A percentile compares a stretch with the other conserved stretches of the same genome.
Evolutionary conservation across 2,888 invertebrate species (phyloP).

Genomic region (Incurvaria masculella): DNA sequence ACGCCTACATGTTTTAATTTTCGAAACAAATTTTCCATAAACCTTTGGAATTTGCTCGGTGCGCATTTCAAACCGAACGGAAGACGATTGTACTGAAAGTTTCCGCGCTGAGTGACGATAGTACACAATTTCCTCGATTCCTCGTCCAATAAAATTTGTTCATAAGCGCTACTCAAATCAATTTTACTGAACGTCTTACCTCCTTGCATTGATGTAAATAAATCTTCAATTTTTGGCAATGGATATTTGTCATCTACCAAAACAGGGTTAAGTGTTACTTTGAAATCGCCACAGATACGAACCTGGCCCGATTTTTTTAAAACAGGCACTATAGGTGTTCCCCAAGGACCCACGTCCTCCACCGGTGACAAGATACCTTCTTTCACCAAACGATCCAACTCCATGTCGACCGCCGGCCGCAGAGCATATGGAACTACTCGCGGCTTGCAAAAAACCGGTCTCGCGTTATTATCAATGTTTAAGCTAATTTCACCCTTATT

Average conservation of each 20-base stretch:
- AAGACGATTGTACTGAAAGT: constrained; percentile 8
- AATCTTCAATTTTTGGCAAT: constrained; percentile 10
- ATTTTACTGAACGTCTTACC: constrained; percentile 10
- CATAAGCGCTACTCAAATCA: constrained; percentile 10
- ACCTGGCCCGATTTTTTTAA: constrained; percentile 11
- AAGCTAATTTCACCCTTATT: constrained; percentile 4
- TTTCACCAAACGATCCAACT: constrained; percentile 5
- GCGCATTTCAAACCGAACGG: constrained; percentile 10
- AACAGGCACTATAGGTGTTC: constrained; percentile 11
- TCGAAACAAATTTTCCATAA: constrained; percentile 10
- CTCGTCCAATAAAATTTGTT: constrained; percentile 7
- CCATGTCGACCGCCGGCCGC: constrained; percentile 6
- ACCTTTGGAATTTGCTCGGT: constrained; percentile 9
- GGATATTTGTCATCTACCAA: constrained; percentile 11
- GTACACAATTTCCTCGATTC: constrained; percentile 7
- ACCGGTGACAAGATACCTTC: constrained; percentile 8
- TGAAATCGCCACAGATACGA: constrained; percentile 13
- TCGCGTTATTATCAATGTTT: constrained; percentile 3
- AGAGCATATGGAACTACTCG: constrained; percentile 6
- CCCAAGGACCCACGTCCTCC: constrained; percentile 9
- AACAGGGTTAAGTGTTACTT: constrained; percentile 10
- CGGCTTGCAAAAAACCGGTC: constrained; percentile 11
- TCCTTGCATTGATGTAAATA: constrained; percentile 10
- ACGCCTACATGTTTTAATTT: constrained; percentile 5
- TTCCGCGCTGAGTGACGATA: constrained; percentile 7